Evolutionary conservation across 2,888 invertebrate species (phyloP).

Genomic region (Pyrrhia umbra): DNA sequence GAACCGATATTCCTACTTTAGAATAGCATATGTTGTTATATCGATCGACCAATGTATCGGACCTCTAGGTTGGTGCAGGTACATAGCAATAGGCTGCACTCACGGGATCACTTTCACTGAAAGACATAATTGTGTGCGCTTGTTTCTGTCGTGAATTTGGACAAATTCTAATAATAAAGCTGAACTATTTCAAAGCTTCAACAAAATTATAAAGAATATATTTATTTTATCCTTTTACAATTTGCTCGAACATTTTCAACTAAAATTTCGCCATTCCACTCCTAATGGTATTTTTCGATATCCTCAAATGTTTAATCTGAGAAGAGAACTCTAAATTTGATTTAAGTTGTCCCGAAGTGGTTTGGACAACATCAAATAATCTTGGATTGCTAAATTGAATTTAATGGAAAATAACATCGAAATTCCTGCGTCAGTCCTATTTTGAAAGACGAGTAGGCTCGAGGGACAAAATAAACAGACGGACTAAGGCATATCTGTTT

Average conservation of each 20-base stretch:
- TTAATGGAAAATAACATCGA: constrained; percentile 8
- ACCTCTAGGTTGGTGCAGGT: not conserved
- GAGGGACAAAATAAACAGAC: constrained; percentile 23
- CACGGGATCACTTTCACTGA: not conserved
- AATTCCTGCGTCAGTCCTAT: constrained; percentile 6
- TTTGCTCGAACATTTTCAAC: not conserved
- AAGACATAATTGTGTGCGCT: too few relatives aligned
- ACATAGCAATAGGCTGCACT: not conserved
- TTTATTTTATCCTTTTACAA: too few relatives aligned
- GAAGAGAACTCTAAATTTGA: not conserved
- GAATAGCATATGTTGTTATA: not conserved
- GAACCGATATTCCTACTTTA: not conserved
- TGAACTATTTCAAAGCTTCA: too few relatives aligned
- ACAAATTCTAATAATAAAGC: too few relatives aligned
- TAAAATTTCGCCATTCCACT: not conserved
- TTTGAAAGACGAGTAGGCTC: constrained; percentile 5
- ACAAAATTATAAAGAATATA: too few relatives aligned
- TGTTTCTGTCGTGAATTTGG: too few relatives aligned
- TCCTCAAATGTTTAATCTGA: not conserved
- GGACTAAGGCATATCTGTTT: constrained; percentile 31
- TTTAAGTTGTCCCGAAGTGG: not conserved
- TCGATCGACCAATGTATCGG: not conserved
- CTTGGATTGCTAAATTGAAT: constrained; percentile 29
- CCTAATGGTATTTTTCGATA: not conserved
- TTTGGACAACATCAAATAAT: constrained; percentile 22